phyloP scores from a whole-genome alignment of 2,888 invertebrate genomes.

The Drosophila diplacantha region DNA sequence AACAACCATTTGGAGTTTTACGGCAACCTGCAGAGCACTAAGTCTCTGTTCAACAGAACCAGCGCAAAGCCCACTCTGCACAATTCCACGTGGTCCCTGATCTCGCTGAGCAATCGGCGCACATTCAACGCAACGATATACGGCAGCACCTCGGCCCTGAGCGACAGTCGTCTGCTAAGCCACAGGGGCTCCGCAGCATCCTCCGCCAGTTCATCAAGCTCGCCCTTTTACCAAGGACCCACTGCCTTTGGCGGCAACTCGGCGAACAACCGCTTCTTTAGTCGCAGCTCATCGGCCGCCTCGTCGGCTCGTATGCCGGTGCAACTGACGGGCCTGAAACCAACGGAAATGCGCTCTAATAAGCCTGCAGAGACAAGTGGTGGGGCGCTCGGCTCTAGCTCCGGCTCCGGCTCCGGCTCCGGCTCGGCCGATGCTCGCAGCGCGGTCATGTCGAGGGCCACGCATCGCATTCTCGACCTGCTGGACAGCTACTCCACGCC shows the following conservation, averaged over 20 bases:
- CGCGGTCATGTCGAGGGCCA: conserved; percentile 79
- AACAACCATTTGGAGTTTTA: conserved; percentile 70
- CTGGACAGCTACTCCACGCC: conserved; percentile 91
- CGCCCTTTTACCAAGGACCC: conserved; percentile 87
- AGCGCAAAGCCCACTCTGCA: conserved; percentile 53
- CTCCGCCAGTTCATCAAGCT: conserved; percentile 69
- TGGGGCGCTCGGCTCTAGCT: background rate
- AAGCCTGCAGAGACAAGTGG: background rate
- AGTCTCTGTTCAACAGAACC: conserved; percentile 73
- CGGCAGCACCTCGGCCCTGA: conserved; percentile 77
- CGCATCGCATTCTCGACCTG: conserved; percentile 87
- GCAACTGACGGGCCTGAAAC: conserved; percentile 56
- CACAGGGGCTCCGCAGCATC: conserved; percentile 31
- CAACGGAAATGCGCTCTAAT: conserved; percentile 38
- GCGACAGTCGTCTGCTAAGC: conserved; percentile 74
- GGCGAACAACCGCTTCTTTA: conserved; percentile 78
- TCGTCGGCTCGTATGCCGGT: conserved; percentile 55
- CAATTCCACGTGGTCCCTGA: conserved; percentile 76
- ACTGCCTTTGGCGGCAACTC: conserved; percentile 88
- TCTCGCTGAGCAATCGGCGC: conserved; percentile 73
- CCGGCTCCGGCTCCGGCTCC: background rate
- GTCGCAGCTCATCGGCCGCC: conserved; percentile 54
- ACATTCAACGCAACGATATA: conserved; percentile 77
- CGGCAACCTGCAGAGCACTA: conserved; percentile 76
- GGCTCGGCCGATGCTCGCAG: background rate